Percentiles rank a stretch among this genome's conserved stretches.
Evolutionary conservation across 2,888 invertebrate species (phyloP).

Genomic region (Leptopilina myrica): DNA sequence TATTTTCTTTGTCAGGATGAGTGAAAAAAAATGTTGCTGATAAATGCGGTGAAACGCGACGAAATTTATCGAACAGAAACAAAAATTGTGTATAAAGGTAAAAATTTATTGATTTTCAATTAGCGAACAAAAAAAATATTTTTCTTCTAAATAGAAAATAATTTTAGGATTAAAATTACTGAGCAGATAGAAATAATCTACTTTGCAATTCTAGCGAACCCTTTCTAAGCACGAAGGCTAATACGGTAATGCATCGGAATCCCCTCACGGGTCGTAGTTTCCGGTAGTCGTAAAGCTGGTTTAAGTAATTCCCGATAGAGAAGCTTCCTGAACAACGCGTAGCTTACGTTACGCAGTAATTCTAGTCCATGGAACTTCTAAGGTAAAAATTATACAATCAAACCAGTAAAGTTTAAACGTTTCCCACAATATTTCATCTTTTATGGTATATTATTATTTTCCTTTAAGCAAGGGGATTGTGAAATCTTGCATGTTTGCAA

Average conservation of each 20-base stretch:
- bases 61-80: too few relatives aligned
- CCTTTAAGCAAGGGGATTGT: too few relatives aligned
- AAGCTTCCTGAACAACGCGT: constrained; percentile 60
- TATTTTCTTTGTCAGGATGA: background rate
- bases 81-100: too few relatives aligned
- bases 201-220: constrained; percentile 72
- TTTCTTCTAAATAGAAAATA: too few relatives aligned
- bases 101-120: too few relatives aligned
- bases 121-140: too few relatives aligned
- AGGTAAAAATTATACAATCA: constrained; percentile 36
- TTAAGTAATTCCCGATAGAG: constrained; percentile 74
- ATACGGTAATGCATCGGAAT: constrained; percentile 75
- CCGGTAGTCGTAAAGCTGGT: constrained; percentile 74
- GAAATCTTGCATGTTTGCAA: too few relatives aligned
- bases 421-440: too few relatives aligned
- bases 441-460: too few relatives aligned
- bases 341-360: constrained; percentile 51
- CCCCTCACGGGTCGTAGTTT: constrained; percentile 69
- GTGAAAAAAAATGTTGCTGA: background rate
- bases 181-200: constrained; percentile 68
- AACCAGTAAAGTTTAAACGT: background rate
- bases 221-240: constrained; percentile 73
- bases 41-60: too few relatives aligned
- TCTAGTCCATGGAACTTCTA: constrained; percentile 44
- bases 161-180: constrained; percentile 66